Evolutionary conservation across 2,113 vertebrate species (phyloP).

Genomic region (Euleptes europaea): DNA sequence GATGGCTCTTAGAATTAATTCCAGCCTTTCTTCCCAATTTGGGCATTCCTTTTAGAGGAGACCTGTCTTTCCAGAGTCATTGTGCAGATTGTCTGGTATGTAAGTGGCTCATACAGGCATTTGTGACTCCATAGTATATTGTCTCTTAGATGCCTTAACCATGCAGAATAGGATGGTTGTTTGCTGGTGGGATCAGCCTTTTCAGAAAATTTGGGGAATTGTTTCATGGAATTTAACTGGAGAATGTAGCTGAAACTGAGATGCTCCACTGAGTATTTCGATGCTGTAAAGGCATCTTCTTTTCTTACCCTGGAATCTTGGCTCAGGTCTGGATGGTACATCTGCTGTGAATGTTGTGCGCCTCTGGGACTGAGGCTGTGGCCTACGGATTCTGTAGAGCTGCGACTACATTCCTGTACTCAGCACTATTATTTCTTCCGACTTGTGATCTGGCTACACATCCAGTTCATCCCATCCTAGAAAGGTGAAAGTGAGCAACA

Average conservation of each 20-base stretch:
- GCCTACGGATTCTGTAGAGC: slow-evolving; percentile 19
- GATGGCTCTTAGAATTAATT: not conserved
- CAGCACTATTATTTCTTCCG: slow-evolving; percentile 78
- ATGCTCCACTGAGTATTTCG: not conserved
- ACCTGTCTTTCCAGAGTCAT: not conserved
- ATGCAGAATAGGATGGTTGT: not conserved
- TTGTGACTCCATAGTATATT: not conserved
- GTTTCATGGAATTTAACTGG: not conserved
- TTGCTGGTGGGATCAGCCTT: not conserved
- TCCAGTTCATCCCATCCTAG: slow-evolving; percentile 93
- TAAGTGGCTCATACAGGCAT: not conserved
- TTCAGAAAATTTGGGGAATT: not conserved
- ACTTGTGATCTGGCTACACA: slow-evolving; percentile 86
- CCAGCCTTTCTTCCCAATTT: not conserved
- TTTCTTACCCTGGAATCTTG: not conserved
- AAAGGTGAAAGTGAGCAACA: not conserved
- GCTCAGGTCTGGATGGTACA: not conserved
- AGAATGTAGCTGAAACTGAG: not conserved
- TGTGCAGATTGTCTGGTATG: not conserved
- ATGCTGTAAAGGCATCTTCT: not conserved
- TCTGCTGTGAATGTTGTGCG: fast-evolving
- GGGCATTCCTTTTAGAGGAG: not conserved
- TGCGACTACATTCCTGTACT: slow-evolving; percentile 15
- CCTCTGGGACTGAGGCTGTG: not conserved
- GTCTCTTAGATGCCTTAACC: not conserved